Percentiles rank a stretch among this genome's conserved stretches.
These are phyloP conservation scores for Cygnus buccinator DNA, from an alignment of 2,113 vertebrate species.

Conservation along the genomic window DNA sequence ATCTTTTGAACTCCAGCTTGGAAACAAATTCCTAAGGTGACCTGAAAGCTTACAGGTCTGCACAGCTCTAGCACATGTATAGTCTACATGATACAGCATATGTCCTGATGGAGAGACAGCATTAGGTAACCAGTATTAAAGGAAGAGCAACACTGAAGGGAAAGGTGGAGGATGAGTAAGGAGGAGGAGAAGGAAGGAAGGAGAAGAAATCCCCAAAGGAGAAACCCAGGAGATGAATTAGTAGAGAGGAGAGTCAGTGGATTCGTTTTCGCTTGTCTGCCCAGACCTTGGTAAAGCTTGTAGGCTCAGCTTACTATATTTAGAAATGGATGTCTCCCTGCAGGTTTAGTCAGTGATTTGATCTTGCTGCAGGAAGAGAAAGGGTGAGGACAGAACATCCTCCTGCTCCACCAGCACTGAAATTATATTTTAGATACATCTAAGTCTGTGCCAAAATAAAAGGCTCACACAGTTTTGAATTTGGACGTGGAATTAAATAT, in stretches of 20 bases:
- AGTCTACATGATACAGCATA: neutral
- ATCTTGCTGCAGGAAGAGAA: neutral
- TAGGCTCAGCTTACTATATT: neutral
- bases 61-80: neutral
- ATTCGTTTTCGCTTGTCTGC: neutral
- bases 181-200: neutral
- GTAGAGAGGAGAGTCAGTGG: neutral
- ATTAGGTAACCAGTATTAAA: neutral
- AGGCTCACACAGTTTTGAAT: neutral
- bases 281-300: neutral
- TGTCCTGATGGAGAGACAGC: fast-evolving
- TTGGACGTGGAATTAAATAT: neutral
- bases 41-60: neutral
- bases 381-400: neutral
- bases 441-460: neutral
- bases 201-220: neutral
- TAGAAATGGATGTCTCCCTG: neutral
- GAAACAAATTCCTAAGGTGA: neutral
- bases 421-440: neutral
- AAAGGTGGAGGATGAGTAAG: neutral
- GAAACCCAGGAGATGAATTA: neutral
- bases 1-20: neutral
- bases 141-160: neutral
- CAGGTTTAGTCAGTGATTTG: neutral
- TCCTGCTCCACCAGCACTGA: neutral